These are phyloP conservation scores for Odontesthes bonariensis DNA, from an alignment of 2,113 vertebrate species.

Conservation along the genomic window DNA sequence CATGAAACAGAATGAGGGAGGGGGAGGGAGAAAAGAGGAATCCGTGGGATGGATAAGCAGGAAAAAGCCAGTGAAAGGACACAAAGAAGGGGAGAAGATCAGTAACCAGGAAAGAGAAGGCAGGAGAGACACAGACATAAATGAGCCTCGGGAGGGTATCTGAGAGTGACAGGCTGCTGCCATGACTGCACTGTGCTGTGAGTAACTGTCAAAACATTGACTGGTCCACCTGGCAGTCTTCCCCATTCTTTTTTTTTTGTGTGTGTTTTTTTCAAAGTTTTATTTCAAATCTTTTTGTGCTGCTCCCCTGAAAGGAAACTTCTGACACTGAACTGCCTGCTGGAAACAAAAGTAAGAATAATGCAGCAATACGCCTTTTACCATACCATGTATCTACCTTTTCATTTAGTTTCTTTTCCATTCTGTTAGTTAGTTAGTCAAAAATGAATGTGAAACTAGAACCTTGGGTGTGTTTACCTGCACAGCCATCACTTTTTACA, in stretches of 20 bases:
- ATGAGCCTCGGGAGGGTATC: slow-evolving; percentile 61
- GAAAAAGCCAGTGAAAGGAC: slow-evolving; percentile 15
- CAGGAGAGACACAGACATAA: slow-evolving; percentile 56
- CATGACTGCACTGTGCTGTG: slow-evolving; percentile 55
- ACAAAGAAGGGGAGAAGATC: slow-evolving; percentile 29
- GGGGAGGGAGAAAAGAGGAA: slow-evolving; percentile 30
- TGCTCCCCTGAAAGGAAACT: slow-evolving; percentile 30
- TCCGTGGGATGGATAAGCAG: slow-evolving; percentile 45
- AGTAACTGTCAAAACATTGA: slow-evolving; percentile 71
- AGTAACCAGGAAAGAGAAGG: slow-evolving; percentile 42
- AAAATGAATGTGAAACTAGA: not conserved
- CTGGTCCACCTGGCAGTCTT: slow-evolving; percentile 65
- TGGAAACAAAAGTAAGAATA: slow-evolving; percentile 6
- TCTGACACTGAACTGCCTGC: slow-evolving; percentile 13
- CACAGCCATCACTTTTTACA: too few species aligned
- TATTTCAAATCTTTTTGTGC: slow-evolving; percentile 29
- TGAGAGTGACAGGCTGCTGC: slow-evolving; percentile 69
- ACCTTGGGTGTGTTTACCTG: not conserved
- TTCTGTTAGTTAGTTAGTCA: not conserved
- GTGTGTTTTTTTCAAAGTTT: slow-evolving; percentile 31
- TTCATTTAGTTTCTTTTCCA: not conserved
- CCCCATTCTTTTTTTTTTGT: slow-evolving; percentile 22
- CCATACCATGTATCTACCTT: not conserved
- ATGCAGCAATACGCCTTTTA: not conserved
- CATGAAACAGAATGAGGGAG: slow-evolving; percentile 36